Evolutionary conservation across 1,140 invertebrate species (phyloP), one percentile per base, ranked within the genome.

Genomic region (Galendromus occidentalis): DNA sequence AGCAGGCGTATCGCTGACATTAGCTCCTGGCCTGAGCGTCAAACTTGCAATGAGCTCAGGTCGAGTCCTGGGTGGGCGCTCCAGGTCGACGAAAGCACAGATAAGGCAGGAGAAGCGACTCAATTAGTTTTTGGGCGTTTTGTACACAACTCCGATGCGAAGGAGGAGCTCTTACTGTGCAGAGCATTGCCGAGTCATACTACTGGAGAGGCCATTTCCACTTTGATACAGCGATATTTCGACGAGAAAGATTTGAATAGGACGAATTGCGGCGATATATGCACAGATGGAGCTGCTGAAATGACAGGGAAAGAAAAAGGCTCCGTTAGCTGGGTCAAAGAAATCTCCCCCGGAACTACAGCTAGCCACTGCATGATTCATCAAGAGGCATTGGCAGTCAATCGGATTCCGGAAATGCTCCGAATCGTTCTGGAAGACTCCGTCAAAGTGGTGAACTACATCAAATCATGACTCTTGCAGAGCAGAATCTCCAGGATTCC

Each of bases 401-500:
- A 30, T 29, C 33, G 63, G 18, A 6, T 64, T 41, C 42, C 25
- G 18, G 4, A 20, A 64, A 29, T 18, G 42, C 42, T 64, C 18
- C 28, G 33, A 20, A 29, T 20, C 18, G 63, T 64, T 64, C 42
- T 64, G 18, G 63, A 22, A 18, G 63, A 65, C 44, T 42, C 65
- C 45, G 51, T 65, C 39, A 47, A 65, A 44, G 39, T 65, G 29
- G 51, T 65, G n/a, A 65, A 65, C 39, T 65, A 44, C 51, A 65
- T 18, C 33, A 12, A 65, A 44, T 29, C 45, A 44, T 28, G 44
- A 20, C 64, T 20, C 30, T 64, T 73, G 64, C 74, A 72, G 68
- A 70, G 69, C 64, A 66, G 70, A 67, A 66, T 74, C 65, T 75
- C 74, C 67, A 25, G 29, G 68, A 64, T 70, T 51, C 69, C 72